Evolutionary conservation across 2,888 invertebrate species (phyloP).

Genomic region (Sarcophaga carnaria): DNA sequence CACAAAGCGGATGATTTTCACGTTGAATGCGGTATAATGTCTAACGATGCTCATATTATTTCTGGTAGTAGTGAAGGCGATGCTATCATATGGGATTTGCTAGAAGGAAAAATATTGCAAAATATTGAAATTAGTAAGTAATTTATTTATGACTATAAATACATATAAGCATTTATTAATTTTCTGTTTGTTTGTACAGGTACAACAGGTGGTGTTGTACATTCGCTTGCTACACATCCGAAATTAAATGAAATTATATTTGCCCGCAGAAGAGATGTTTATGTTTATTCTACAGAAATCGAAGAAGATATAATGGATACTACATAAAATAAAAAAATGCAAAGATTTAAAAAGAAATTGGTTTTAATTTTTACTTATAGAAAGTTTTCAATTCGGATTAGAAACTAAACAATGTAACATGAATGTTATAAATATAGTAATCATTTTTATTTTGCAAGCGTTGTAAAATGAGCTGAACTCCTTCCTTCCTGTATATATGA

Average conservation of each 20-base stretch:
- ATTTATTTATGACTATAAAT: not conserved
- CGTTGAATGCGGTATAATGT: constrained; percentile 93
- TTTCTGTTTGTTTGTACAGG: constrained; percentile 70
- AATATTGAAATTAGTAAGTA: constrained; percentile 77
- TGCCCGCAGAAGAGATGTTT: constrained; percentile 79
- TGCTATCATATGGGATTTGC: constrained; percentile 89
- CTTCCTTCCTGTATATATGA: too few species aligned
- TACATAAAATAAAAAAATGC: constrained; percentile 15
- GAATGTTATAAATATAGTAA: too few species aligned
- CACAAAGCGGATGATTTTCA: constrained; percentile 92
- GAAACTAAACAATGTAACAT: too few species aligned
- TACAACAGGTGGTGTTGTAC: constrained; percentile 85
- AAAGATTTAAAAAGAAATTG: not conserved
- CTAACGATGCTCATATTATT: constrained; percentile 92
- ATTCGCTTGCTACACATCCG: constrained; percentile 92
- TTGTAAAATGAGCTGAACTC: too few species aligned
- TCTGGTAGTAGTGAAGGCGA: constrained; percentile 94
- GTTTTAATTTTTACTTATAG: not conserved
- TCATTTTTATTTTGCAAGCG: too few species aligned
- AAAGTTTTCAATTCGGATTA: not conserved
- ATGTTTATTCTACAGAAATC: constrained; percentile 75
- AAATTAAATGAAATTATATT: constrained; percentile 80
- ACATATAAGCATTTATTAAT: not conserved
- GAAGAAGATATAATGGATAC: constrained; percentile 59
- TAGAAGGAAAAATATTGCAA: constrained; percentile 86